These are phyloP conservation scores for Troilus luridus DNA, from an alignment of 2,888 invertebrate species.

Conservation along the genomic window DNA sequence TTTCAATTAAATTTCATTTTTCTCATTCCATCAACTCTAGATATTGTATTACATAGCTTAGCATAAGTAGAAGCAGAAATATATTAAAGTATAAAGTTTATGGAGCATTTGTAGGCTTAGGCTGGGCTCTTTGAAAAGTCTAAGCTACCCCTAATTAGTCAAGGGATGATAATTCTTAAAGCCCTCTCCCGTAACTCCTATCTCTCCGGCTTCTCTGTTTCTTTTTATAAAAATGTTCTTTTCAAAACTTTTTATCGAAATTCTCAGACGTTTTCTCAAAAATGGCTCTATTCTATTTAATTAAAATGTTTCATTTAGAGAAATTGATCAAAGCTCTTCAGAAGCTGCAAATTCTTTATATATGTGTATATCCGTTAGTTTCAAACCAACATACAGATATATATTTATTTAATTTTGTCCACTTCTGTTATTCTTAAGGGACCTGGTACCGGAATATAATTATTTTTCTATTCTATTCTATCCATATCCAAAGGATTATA, in stretches of 20 bases:
- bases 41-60: background rate
- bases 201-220: background rate
- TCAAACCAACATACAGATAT: too few species aligned
- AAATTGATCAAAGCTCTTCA: background rate
- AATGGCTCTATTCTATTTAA: background rate
- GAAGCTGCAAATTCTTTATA: background rate
- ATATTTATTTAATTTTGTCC: too few species aligned
- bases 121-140: background rate
- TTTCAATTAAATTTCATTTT: background rate
- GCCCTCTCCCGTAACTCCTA: background rate
- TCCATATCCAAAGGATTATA: too few species aligned
- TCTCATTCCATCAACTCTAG: background rate
- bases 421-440: too few species aligned
- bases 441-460: too few species aligned
- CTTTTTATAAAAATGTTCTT: conserved; percentile 26
- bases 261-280: background rate
- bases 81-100: conserved; percentile 31
- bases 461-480: too few species aligned
- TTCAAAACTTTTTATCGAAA: conserved; percentile 35
- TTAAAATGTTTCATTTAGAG: background rate
- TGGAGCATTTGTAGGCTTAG: conserved; percentile 24
- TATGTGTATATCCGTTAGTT: too few species aligned
- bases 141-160: conserved; percentile 30
- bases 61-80: background rate
- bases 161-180: conserved; percentile 37